These are phyloP conservation scores for Propithecus coquereli DNA, from an alignment of 2,113 vertebrate genomes.

Conservation along the genomic window DNA sequence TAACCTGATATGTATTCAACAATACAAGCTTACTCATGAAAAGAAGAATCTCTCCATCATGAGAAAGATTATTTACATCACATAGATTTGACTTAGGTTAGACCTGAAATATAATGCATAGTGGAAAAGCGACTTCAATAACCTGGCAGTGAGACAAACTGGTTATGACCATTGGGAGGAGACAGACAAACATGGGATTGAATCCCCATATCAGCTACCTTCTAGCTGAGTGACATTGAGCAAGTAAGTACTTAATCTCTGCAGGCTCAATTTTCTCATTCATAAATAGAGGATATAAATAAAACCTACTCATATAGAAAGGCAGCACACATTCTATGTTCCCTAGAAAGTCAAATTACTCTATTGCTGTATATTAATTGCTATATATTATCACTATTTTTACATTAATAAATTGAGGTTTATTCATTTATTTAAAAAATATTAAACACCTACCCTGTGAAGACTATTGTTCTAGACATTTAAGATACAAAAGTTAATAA, in stretches of 20 bases:
- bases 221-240: neutral
- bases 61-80: neutral
- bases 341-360: neutral
- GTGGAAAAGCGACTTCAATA: neutral
- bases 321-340: neutral
- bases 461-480: neutral
- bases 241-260: conserved; percentile 1
- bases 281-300: neutral
- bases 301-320: neutral
- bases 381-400: neutral
- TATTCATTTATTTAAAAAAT: neutral
- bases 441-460: neutral
- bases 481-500: neutral
- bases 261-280: neutral
- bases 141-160: neutral
- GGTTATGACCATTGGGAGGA: neutral
- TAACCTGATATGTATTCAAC: neutral
- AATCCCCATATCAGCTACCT: neutral
- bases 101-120: neutral
- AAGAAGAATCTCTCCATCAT: neutral
- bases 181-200: neutral
- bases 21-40: conserved; percentile 8
- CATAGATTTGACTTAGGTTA: neutral
- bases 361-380: neutral
- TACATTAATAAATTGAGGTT: neutral